Evolutionary conservation across 2,113 vertebrate genomes (phyloP).

Genomic region (Nanorana parkeri): DNA sequence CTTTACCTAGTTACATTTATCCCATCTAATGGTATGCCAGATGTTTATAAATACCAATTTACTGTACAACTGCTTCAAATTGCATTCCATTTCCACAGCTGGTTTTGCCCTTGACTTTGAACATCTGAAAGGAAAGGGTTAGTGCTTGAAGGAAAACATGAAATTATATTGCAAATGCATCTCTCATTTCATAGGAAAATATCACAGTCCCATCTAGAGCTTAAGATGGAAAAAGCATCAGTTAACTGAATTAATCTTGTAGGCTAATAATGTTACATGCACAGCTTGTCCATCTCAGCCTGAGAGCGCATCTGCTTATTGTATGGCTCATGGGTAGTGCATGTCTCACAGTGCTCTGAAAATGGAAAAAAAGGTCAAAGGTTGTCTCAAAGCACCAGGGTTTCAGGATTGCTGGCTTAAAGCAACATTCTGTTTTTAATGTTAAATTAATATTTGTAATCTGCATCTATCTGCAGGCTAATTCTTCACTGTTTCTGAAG

Average conservation of each 20-base stretch:
- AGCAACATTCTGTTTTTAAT: not conserved
- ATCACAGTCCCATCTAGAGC: not conserved
- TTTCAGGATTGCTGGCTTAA: not conserved
- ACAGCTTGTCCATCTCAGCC: not conserved
- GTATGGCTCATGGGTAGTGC: not conserved
- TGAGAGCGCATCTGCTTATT: slow-evolving; percentile 32
- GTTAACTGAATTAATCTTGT: slow-evolving; percentile 13
- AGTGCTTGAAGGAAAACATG: not conserved
- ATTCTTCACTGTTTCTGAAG: not conserved
- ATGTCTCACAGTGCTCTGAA: not conserved
- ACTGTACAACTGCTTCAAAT: too few species aligned
- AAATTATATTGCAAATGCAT: slow-evolving; percentile 4
- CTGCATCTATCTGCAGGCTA: not conserved
- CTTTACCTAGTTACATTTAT: too few species aligned
- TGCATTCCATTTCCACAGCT: too few species aligned
- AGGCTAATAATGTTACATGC: slow-evolving; percentile 35
- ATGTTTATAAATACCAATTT: too few species aligned
- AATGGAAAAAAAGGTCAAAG: slow-evolving; percentile 9
- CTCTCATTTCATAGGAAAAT: slow-evolving; percentile 25
- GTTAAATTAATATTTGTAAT: not conserved
- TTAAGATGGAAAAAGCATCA: slow-evolving; percentile 36
- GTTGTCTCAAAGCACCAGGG: not conserved
- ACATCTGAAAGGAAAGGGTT: not conserved
- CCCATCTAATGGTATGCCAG: too few species aligned
- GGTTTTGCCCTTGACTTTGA: not conserved